phyloP scores from a whole-genome alignment of 2,797 vertebrate species.

The Spatula clypeata region DNA sequence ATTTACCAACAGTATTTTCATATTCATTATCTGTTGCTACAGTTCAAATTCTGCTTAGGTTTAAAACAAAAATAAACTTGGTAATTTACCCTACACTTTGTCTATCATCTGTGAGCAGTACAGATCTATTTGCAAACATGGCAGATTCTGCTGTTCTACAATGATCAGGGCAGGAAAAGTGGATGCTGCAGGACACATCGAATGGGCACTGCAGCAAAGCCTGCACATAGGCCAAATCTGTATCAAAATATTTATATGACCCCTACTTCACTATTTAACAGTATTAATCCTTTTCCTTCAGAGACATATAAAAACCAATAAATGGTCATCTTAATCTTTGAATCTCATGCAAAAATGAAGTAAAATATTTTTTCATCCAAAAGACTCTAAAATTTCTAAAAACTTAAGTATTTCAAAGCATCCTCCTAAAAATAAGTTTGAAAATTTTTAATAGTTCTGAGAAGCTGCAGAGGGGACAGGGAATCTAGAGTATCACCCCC shows the following conservation, averaged over 20 bases:
- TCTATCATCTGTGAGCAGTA: conserved; percentile 1
- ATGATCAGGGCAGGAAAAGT: neutral
- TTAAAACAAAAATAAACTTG: conserved; percentile 3
- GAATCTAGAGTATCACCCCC: neutral
- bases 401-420: neutral
- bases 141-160: neutral
- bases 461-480: neutral
- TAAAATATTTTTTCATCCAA: neutral
- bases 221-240: neutral
- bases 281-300: neutral
- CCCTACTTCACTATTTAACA: neutral
- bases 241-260: neutral
- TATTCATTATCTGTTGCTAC: neutral
- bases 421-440: neutral
- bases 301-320: neutral
- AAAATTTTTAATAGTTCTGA: neutral
- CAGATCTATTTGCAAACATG: neutral
- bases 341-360: neutral
- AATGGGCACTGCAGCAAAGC: neutral
- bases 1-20: neutral
- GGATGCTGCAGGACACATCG: neutral
- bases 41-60: conserved; percentile 1
- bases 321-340: neutral
- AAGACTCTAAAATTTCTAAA: neutral
- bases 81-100: neutral